phyloP scores from a whole-genome alignment of 2,888 invertebrate genomes.

The Epinotia brunnichana region DNA sequence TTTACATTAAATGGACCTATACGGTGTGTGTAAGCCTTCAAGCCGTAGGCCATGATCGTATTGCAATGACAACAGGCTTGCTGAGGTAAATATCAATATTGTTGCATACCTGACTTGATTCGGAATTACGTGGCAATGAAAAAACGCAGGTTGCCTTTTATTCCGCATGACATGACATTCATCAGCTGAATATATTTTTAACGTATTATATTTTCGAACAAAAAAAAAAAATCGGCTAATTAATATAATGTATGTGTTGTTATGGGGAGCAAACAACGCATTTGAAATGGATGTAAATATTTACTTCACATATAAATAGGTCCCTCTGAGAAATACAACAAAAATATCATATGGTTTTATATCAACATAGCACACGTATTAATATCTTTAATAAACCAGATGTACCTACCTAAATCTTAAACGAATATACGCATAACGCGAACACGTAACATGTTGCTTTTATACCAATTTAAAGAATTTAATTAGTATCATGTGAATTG shows the following conservation, averaged over 20 bases:
- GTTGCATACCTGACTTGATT: neutral
- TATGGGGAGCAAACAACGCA: too few species aligned
- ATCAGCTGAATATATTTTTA: too few species aligned
- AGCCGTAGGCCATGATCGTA: slow-evolving; percentile 13
- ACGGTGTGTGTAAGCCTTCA: slow-evolving; percentile 6
- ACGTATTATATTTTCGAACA: too few species aligned
- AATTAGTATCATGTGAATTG: slow-evolving; percentile 74
- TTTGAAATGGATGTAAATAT: too few species aligned
- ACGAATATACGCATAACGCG: neutral
- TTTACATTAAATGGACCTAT: slow-evolving; percentile 26
- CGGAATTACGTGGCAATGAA: too few species aligned
- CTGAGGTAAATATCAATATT: neutral
- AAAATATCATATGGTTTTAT: too few species aligned
- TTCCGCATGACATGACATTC: too few species aligned
- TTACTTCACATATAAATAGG: too few species aligned
- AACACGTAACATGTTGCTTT: slow-evolving; percentile 45
- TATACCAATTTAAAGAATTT: slow-evolving; percentile 63
- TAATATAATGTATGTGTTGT: too few species aligned
- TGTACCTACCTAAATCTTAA: neutral
- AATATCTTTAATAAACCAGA: neutral
- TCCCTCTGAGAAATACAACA: too few species aligned
- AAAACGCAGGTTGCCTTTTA: too few species aligned
- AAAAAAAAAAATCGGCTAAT: too few species aligned
- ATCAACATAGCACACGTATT: neutral
- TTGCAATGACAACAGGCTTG: neutral